Conservation (phyloP, 2,888 invertebrate species). For the Cryptus viduatorius region DNA sequence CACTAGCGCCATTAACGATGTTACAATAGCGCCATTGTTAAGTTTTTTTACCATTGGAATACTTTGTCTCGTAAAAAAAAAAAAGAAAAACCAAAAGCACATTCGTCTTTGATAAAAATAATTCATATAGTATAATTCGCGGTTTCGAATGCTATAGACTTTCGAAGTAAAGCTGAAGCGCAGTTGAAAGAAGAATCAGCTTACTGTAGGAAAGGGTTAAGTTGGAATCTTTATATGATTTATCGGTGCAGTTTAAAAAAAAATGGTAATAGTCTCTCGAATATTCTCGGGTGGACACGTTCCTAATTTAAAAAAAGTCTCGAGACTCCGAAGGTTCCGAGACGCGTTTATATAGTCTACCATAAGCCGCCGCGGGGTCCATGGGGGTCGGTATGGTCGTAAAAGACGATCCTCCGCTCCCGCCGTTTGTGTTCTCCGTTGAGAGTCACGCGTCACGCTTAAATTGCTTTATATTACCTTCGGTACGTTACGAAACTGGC, state of each 20-base stretch:
- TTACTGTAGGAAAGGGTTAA: not conserved
- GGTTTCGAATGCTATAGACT: not conserved
- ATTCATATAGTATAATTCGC: not conserved
- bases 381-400: conserved; percentile 63
- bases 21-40: conserved; percentile 4
- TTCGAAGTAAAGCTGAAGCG: not conserved
- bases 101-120: not conserved
- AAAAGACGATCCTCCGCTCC: conserved; percentile 60
- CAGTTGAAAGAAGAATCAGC: not conserved
- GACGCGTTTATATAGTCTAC: conserved; percentile 30
- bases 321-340: conserved; percentile 20
- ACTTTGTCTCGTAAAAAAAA: not conserved
- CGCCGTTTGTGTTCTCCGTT: conserved; percentile 56
- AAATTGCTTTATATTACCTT: conserved; percentile 71
- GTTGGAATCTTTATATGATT: not conserved
- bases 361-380: conserved; percentile 40
- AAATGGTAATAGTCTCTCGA: conserved; percentile 1
- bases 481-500: conserved; percentile 70
- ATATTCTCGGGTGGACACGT: conserved; percentile 54
- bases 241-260: conserved; percentile 12
- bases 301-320: conserved; percentile 58
- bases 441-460: conserved; percentile 69
- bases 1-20: not conserved
- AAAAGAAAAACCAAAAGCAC: not conserved
- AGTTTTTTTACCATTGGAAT: too few species aligned